phyloP scores from a whole-genome alignment of 1,140 invertebrate genomes.

The Cryptotermes secundus region DNA sequence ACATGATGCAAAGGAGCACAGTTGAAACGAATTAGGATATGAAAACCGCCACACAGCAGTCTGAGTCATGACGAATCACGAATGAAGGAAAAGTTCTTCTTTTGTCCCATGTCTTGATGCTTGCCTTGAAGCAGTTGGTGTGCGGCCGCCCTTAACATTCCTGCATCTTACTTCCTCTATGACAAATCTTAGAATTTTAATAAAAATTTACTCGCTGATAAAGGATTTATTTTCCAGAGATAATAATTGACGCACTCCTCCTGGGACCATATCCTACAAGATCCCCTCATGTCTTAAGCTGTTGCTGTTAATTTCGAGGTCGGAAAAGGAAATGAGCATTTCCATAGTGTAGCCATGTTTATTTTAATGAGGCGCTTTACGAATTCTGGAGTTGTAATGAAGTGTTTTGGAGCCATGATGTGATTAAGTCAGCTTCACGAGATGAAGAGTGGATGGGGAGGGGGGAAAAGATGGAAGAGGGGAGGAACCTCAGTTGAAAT shows the following conservation, averaged over 20 bases:
- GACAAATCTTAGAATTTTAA: neutral
- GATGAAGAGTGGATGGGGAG: neutral
- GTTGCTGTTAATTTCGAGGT: slow-evolving; percentile 23
- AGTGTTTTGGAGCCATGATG: slow-evolving; percentile 23
- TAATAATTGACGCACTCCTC: neutral
- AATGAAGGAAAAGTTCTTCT: too few relatives aligned
- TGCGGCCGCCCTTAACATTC: too few relatives aligned
- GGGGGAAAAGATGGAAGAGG: neutral
- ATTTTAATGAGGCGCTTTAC: slow-evolving; percentile 26
- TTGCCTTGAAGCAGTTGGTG: too few relatives aligned
- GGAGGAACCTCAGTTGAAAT: neutral
- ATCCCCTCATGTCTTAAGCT: neutral
- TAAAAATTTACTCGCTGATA: neutral
- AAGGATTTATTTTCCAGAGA: neutral
- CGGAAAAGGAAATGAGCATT: slow-evolving; percentile 24
- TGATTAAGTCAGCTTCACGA: slow-evolving; percentile 24
- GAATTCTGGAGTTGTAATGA: slow-evolving; percentile 22
- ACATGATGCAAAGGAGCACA: too few relatives aligned
- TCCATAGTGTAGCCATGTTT: slow-evolving; percentile 19
- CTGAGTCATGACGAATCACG: too few relatives aligned
- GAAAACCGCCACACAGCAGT: too few relatives aligned
- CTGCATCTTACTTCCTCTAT: neutral
- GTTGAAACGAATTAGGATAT: too few relatives aligned
- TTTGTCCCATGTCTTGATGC: too few relatives aligned
- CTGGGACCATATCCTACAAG: neutral